A percentile compares a stretch with the other conserved stretches of the same genome.
Conservation (phyloP, 2,797 vertebrate genomes). For the Manis pentadactyla region DNA sequence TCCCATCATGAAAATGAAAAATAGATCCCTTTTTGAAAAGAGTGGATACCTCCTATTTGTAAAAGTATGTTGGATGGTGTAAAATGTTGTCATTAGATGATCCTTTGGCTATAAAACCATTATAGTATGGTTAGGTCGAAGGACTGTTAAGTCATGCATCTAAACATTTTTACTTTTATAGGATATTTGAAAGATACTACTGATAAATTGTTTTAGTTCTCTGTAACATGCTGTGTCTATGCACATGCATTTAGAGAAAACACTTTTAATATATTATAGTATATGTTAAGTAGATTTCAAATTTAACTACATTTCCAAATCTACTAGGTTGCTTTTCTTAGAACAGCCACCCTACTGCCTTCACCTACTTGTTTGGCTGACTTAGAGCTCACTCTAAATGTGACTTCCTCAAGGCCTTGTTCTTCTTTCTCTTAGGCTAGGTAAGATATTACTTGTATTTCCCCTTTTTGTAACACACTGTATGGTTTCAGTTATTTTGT, state of each 20-base stretch:
- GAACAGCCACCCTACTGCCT: not conserved
- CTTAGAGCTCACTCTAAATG: not conserved
- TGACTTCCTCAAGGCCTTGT: not conserved
- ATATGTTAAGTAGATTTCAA: not conserved
- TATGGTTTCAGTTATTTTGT: not conserved
- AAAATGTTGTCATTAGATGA: not conserved
- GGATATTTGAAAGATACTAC: not conserved
- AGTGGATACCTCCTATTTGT: not conserved
- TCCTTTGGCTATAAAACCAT: not conserved
- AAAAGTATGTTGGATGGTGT: not conserved
- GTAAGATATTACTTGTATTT: not conserved
- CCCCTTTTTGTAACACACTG: not conserved
- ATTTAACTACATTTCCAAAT: not conserved
- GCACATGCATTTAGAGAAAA: not conserved
- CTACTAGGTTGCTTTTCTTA: not conserved
- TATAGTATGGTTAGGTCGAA: not conserved
- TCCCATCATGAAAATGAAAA: not conserved
- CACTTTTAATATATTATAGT: not conserved
- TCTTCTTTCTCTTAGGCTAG: not conserved
- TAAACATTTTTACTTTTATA: not conserved
- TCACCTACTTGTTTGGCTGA: not conserved
- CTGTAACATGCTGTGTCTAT: not conserved
- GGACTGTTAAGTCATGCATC: not conserved
- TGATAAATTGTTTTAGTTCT: not conserved
- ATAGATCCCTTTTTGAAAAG: not conserved